Evolutionary conservation across 2,797 vertebrate genomes (phyloP).

Genomic region (Sparus aurata): DNA sequence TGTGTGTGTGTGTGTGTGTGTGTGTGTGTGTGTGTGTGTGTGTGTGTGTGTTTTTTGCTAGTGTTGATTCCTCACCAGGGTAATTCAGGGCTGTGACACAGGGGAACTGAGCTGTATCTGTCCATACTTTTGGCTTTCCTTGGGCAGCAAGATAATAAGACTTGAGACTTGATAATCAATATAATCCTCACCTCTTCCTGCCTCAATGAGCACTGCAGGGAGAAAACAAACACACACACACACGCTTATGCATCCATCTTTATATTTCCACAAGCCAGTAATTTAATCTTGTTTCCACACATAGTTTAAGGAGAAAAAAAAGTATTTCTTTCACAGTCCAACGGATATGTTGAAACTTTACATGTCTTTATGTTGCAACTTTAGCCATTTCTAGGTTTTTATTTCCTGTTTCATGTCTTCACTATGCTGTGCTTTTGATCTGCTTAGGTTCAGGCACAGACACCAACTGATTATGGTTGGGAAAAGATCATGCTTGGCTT

Average conservation of each 20-base stretch:
- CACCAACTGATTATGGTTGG: too few species aligned
- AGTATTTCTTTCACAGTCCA: neutral
- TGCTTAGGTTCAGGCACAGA: too few species aligned
- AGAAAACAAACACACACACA: slow-evolving; percentile 33
- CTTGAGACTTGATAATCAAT: slow-evolving; percentile 54
- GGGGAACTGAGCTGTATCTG: slow-evolving; percentile 35
- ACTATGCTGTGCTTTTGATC: too few species aligned
- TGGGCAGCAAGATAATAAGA: slow-evolving; percentile 55
- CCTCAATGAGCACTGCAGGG: slow-evolving; percentile 16
- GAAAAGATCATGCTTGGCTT: too few species aligned
- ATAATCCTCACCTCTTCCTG: slow-evolving; percentile 5
- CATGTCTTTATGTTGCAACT: too few species aligned
- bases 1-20: slow-evolving; percentile 1
- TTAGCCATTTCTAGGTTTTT: too few species aligned
- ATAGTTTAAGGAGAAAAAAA: neutral
- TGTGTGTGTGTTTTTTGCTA: neutral
- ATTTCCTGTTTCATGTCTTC: too few species aligned
- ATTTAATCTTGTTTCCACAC: slow-evolving; percentile 25
- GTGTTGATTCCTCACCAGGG: slow-evolving; percentile 21
- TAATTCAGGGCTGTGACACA: slow-evolving; percentile 24
- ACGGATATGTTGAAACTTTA: neutral
- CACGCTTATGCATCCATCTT: slow-evolving; percentile 14
- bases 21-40: neutral
- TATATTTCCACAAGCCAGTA: neutral
- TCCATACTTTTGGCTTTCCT: slow-evolving; percentile 23